Conservation (phyloP, 2,113 vertebrate genomes). For the Phaethornis superciliosus region DNA sequence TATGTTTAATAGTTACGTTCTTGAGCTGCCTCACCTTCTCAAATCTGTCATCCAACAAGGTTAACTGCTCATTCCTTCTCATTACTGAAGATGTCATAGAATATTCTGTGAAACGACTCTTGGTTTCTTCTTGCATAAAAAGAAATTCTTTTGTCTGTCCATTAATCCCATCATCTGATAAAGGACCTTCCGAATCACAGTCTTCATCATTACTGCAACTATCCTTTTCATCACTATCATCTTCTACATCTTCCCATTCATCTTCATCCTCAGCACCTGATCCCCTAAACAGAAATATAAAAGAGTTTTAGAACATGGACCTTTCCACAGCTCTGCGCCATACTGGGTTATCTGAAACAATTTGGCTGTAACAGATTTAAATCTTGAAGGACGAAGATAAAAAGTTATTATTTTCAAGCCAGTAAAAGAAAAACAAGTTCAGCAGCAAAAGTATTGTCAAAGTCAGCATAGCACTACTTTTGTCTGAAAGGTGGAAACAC, state of each 20-base stretch:
- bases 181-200: constrained; percentile 75
- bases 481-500: not conserved
- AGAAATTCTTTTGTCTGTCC: constrained; percentile 70
- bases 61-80: constrained; percentile 92
- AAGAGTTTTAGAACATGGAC: not conserved
- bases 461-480: not conserved
- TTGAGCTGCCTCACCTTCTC: constrained; percentile 84
- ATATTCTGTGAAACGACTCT: constrained; percentile 95
- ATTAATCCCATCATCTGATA: constrained; percentile 71
- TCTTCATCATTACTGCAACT: constrained; percentile 32
- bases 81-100: constrained; percentile 94
- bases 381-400: not conserved
- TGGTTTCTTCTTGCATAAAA: constrained; percentile 93
- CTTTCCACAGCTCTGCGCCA: not conserved
- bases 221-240: constrained; percentile 61
- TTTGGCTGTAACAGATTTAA: not conserved
- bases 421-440: not conserved
- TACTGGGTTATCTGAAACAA: not conserved
- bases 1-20: not conserved
- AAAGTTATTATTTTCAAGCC: not conserved
- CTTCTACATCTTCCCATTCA: constrained; percentile 87
- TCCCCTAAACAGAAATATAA: constrained; percentile 44
- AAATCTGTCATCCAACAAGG: constrained; percentile 92
- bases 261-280: constrained; percentile 64
- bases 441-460: not conserved